Base-by-base conservation (phyloP, 2,113 vertebrate genomes). In the Lasiurus cinereus region DNA sequence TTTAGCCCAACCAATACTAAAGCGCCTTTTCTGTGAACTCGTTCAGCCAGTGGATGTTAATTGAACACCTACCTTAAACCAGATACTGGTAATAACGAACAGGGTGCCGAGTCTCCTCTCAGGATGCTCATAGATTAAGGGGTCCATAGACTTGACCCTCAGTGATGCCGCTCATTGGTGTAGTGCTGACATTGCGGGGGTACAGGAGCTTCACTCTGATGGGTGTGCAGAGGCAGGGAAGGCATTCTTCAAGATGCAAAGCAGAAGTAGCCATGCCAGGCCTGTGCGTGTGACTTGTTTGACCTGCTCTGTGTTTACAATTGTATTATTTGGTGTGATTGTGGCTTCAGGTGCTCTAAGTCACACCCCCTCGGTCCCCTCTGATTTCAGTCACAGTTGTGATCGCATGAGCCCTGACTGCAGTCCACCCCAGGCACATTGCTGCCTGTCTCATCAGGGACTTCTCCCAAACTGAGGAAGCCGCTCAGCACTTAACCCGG, bases 91-190 rank as follows among this genome's bases (percentile, higher is more conserved):
- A n/a, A 13, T 50, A 62, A 9, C 6, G 19, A 76, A 21, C 29
- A 43, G 29, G 29, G 22, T 27, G 13, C 7, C 29, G 21, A 18
- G 13, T 73, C 29, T 69, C 15, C 54, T 18, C n/a, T 83, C 4
- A 8, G 12, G 12, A 43, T 54, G 29, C 31, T 76, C 16, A 13
- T 6, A 43, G n/a, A 59, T 29, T 48, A 12, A 56, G 46, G 31
- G 48, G 21, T n/a, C 6, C 1, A 9, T 9, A 36, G 33, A 16
- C 0, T 0, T 3, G 31, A 24, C 22, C 36, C 1, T 24, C 43
- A 48, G 9, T 46, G 36, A 22, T 9, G 19, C 2, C 9, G 33
- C n/a, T 62, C 12, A 22, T 15, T 48, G 80, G 27, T 59, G 46
- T 72, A 8, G 52, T 72, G 64, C 73, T 70, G 62, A 19, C 15